Conservation (phyloP, 2,888 invertebrate species). For the Anoplius nigerrimus region DNA sequence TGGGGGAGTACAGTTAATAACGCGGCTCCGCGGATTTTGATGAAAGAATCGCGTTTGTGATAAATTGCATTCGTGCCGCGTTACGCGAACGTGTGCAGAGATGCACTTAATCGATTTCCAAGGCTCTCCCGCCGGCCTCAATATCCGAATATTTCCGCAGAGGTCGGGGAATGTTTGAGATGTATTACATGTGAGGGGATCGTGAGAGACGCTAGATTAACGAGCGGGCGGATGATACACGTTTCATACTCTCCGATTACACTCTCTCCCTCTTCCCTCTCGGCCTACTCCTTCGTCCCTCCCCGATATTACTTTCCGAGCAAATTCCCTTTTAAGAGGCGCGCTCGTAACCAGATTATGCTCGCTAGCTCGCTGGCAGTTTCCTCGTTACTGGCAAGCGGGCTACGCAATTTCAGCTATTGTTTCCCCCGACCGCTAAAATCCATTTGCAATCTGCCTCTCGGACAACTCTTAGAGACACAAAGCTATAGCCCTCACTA, state of each 20-base stretch:
- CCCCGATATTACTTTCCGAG: conserved; percentile 1
- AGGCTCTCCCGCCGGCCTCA: not conserved
- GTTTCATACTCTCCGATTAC: not conserved
- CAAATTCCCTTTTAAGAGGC: conserved; percentile 26
- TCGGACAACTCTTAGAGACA: too few species aligned
- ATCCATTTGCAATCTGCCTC: too few species aligned
- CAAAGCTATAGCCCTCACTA: too few species aligned
- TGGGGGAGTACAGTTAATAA: too few species aligned
- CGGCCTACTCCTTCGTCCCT: conserved; percentile 4
- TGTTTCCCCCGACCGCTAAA: too few species aligned
- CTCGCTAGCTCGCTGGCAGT: conserved; percentile 16
- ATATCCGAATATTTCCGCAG: conserved; percentile 22
- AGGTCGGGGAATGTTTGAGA: conserved; percentile 1
- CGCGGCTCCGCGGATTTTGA: too few species aligned
- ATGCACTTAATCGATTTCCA: too few species aligned
- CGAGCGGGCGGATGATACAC: conserved; percentile 11
- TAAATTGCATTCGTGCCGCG: too few species aligned
- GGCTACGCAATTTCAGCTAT: not conserved
- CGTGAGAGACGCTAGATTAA: conserved; percentile 19
- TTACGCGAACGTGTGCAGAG: too few species aligned
- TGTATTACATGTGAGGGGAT: conserved; percentile 1
- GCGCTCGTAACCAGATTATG: conserved; percentile 20
- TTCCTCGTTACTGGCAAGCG: not conserved
- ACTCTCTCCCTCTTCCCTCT: not conserved
- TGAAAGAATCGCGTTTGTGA: too few species aligned